Conservation (phyloP, 2,113 vertebrate genomes). For the Onychostruthus taczanowskii region DNA sequence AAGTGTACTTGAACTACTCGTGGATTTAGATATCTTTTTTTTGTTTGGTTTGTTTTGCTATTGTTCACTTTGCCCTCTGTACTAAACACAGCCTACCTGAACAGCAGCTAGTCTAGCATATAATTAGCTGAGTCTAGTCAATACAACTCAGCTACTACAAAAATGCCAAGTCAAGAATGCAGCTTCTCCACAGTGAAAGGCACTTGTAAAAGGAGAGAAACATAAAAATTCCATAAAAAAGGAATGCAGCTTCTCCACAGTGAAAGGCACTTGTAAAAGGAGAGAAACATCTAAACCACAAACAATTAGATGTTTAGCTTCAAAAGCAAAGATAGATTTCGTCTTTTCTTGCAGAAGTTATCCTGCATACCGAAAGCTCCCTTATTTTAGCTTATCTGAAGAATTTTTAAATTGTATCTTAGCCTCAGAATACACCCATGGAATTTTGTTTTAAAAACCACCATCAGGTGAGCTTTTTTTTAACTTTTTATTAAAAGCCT, state of each 20-base stretch:
- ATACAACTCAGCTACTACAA: background rate
- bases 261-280: no score
- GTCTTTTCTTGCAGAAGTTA: background rate
- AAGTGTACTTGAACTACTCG: background rate
- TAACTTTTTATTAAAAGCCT: background rate
- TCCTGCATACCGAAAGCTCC: background rate
- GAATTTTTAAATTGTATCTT: background rate
- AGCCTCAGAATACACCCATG: background rate
- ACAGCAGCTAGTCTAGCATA: background rate
- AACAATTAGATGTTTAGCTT: background rate
- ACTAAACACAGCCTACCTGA: background rate
- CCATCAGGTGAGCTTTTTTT: background rate
- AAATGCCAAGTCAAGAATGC: background rate
- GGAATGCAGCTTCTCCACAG: no score
- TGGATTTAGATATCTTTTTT: background rate
- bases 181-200: background rate
- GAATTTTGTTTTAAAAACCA: background rate
- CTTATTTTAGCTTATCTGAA: background rate
- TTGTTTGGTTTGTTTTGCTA: background rate
- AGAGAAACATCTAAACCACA: background rate
- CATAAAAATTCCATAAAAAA: background rate
- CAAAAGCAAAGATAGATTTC: background rate
- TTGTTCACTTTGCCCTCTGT: background rate
- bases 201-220: background rate
- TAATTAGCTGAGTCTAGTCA: background rate